Conservation (phyloP, 1,140 invertebrate genomes). For the Drepana arcuata region DNA sequence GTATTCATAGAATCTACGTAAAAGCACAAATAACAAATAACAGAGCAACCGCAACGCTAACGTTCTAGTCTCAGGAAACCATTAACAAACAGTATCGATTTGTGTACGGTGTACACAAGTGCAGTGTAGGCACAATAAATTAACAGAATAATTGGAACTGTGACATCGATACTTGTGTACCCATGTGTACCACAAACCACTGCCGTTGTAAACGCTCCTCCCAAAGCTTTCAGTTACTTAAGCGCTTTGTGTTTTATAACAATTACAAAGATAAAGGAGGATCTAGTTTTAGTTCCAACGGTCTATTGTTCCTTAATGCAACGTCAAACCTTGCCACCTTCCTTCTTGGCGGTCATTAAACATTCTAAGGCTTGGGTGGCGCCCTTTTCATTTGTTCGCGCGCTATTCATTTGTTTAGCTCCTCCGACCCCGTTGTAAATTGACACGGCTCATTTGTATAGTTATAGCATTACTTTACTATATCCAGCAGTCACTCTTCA, state of each 20-base stretch:
- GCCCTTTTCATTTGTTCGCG: slow-evolving; percentile 41
- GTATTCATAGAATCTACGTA: too few species aligned
- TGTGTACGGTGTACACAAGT: too few species aligned
- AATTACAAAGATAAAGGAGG: slow-evolving; percentile 52
- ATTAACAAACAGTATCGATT: too few species aligned
- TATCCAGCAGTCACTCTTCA: too few species aligned
- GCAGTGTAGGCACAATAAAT: too few species aligned
- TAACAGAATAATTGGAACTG: background rate
- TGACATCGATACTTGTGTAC: slow-evolving; percentile 14
- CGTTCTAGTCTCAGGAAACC: too few species aligned
- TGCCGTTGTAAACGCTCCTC: slow-evolving; percentile 19
- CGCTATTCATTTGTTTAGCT: slow-evolving; percentile 14
- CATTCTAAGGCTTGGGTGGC: slow-evolving; percentile 32
- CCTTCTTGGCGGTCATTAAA: slow-evolving; percentile 48
- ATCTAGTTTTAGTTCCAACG: slow-evolving; percentile 46
- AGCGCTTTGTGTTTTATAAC: slow-evolving; percentile 51
- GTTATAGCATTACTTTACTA: too few species aligned
- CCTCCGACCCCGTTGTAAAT: too few species aligned
- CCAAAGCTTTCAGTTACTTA: slow-evolving; percentile 54
- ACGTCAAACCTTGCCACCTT: slow-evolving; percentile 32
- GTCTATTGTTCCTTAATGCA: slow-evolving; percentile 57
- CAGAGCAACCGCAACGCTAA: too few species aligned
- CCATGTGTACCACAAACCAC: slow-evolving; percentile 17
- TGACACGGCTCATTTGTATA: slow-evolving; percentile 4
- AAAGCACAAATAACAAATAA: too few species aligned